Percentiles rank a stretch among this genome's conserved stretches.
Evolutionary conservation across 2,797 vertebrate genomes (phyloP).

Genomic region (Alca torda): DNA sequence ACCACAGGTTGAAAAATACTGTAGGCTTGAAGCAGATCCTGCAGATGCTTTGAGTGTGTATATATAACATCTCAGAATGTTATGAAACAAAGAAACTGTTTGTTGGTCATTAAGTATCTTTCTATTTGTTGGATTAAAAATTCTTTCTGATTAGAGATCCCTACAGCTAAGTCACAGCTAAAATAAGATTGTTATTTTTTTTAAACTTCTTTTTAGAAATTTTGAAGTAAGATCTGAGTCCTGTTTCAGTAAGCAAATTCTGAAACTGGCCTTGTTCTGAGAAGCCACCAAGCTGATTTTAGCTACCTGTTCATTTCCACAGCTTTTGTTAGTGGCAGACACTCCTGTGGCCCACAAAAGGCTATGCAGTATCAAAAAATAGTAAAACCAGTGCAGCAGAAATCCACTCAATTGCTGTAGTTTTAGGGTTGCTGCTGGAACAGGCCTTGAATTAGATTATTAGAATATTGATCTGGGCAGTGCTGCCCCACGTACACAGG

Average conservation of each 20-base stretch:
- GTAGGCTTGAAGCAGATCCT: neutral
- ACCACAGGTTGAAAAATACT: neutral
- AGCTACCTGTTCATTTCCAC: neutral
- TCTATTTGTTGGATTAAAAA: neutral
- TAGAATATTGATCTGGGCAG: neutral
- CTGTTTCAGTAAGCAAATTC: neutral
- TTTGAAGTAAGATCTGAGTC: neutral
- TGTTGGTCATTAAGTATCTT: neutral
- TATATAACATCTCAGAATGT: neutral
- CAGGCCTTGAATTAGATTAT: neutral
- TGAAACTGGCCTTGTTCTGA: neutral
- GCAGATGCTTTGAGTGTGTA: neutral
- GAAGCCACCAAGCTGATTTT: neutral
- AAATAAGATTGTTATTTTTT: neutral
- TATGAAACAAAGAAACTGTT: neutral
- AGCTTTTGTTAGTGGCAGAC: neutral
- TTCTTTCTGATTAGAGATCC: neutral
- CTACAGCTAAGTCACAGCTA: neutral
- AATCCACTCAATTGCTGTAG: neutral
- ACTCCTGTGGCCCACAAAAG: neutral
- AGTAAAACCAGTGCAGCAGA: neutral
- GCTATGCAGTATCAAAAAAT: neutral
- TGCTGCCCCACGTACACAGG: neutral
- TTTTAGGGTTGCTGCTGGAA: neutral
- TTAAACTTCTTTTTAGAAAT: neutral